Base-by-base conservation (phyloP, 1,140 invertebrate species). In the Eulimnadia texana region DNA sequence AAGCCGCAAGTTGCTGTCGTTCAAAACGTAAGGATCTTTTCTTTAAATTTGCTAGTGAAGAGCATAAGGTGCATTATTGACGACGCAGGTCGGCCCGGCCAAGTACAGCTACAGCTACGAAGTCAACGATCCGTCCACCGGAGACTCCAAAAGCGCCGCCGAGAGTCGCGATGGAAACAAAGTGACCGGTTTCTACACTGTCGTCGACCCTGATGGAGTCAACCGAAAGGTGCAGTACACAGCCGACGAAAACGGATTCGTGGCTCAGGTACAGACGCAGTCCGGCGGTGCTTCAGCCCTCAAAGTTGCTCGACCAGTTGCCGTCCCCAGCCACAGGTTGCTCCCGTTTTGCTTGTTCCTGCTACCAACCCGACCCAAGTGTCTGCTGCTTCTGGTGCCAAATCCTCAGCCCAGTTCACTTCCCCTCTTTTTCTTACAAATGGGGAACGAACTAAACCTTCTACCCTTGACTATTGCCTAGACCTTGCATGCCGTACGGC, bases 171-270 rank as follows among this genome's bases (percentile, higher is more conserved):
- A 27, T 3, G 55, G 55, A 22, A 27, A 58, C 20, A 42, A 33
- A 19, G 55, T 58, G 50, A 58, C 59, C 56, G 66, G 63, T 2
- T 59, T 60, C 20, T 66, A 66, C 58, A 66, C 62, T 22, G 61
- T 66, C n/a, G 50, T 49, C 19, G 66, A 66, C 51, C 59, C 62
- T n/a, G 66, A 67, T 23, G 66, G 66, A 11, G 49, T 61, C 23
- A 27, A 50, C 51, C 53, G 66, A 33, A 50, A 52, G 42, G 66
- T 67, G 2, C 59, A 66, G 22, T 67, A 67, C 56, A 61, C 65
- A 13, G 66, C 66, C 29, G 66, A 66, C 19, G 51, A 62, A 53
- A 51, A 66, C 25, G 66, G 66, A 20, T 65, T 65, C 49, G 50
- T 61, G 3, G 64, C 64, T 10, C 22, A 29, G 52, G 55, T 58